Evolutionary conservation across 2,888 invertebrate species (phyloP).

Genomic region (Drosophila paucipuncta): DNA sequence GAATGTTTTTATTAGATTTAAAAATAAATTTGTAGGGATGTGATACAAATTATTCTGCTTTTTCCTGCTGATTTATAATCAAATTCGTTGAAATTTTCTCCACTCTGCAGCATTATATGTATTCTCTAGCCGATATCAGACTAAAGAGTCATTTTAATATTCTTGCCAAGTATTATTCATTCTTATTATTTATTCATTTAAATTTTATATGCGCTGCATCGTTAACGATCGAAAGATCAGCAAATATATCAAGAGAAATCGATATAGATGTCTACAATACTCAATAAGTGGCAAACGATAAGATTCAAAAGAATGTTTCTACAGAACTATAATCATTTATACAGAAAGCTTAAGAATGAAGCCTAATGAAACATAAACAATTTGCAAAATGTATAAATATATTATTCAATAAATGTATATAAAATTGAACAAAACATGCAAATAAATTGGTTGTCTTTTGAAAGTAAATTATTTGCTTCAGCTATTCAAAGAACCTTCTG

Average conservation of each 20-base stretch:
- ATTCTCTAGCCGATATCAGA: constrained; percentile 5
- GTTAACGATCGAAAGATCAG: constrained; percentile 60
- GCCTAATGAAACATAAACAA: not conserved
- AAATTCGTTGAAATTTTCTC: constrained; percentile 23
- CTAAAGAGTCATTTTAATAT: constrained; percentile 16
- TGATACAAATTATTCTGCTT: constrained; percentile 11
- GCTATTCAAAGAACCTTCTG: not conserved
- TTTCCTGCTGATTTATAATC: constrained; percentile 29
- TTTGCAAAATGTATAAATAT: not conserved
- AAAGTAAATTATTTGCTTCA: not conserved
- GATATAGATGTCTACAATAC: not conserved
- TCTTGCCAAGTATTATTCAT: constrained; percentile 1
- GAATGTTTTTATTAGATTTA: constrained; percentile 39
- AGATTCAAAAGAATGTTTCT: not conserved
- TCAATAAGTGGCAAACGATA: not conserved
- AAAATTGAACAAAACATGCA: not conserved
- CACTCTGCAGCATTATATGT: constrained; percentile 3
- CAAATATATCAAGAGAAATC: constrained; percentile 28
- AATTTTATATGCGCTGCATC: constrained; percentile 52
- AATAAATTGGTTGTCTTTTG: not conserved
- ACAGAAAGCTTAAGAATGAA: not conserved
- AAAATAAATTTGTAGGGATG: constrained; percentile 46
- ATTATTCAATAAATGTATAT: not conserved
- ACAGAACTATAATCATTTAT: not conserved
- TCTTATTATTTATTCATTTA: constrained; percentile 4